Evolutionary conservation across 2,888 invertebrate species (phyloP).

Genomic region (Tortrix viridana): DNA sequence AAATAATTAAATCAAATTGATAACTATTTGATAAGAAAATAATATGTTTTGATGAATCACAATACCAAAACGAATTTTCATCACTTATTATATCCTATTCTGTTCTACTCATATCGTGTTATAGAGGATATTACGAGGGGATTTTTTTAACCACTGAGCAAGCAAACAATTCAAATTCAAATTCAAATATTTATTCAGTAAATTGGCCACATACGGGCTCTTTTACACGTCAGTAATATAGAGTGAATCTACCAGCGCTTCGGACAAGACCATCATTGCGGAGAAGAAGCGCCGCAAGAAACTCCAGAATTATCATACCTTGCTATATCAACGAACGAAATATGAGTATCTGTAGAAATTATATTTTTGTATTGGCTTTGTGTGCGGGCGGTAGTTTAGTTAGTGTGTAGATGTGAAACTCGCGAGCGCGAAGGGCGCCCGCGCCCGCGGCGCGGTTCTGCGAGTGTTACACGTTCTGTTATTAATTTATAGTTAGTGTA

Average conservation of each 20-base stretch:
- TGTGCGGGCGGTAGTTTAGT: slow-evolving; percentile 23
- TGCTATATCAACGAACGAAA: not conserved
- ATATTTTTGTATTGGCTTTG: slow-evolving; percentile 7
- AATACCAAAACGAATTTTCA: too few species aligned
- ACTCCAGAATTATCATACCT: not conserved
- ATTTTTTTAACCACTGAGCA: too few species aligned
- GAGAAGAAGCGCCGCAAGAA: too few species aligned
- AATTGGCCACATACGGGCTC: too few species aligned
- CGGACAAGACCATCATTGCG: too few species aligned
- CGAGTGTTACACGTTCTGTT: slow-evolving; percentile 77
- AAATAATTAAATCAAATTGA: not conserved
- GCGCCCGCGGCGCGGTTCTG: slow-evolving; percentile 52
- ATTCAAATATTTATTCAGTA: too few species aligned
- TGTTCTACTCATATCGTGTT: too few species aligned
- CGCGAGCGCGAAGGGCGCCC: slow-evolving; percentile 2
- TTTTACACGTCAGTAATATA: too few species aligned
- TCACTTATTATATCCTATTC: too few species aligned
- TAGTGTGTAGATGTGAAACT: slow-evolving; percentile 26
- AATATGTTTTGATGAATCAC: not conserved
- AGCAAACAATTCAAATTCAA: not conserved
- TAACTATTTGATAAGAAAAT: not conserved
- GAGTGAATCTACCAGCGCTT: too few species aligned
- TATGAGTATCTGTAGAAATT: slow-evolving; percentile 8
- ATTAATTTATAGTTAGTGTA: slow-evolving; percentile 77
- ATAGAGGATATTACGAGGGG: too few species aligned